A percentile compares a stretch with the other conserved stretches of the same genome.
phyloP scores from a whole-genome alignment of 1,140 invertebrate species.

The Oryctes rhinoceros region DNA sequence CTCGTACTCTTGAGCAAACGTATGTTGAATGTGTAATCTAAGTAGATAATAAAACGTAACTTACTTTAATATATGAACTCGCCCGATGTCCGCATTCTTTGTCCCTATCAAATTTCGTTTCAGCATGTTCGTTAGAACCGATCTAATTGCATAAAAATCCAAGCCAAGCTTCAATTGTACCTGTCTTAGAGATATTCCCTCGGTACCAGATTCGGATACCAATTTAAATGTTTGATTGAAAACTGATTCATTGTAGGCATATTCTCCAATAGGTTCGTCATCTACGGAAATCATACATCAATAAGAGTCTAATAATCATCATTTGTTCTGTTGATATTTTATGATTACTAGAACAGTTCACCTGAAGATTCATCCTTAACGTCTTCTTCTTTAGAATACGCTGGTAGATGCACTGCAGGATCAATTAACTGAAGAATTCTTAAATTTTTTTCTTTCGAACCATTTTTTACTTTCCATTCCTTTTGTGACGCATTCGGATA shows the following conservation, averaged over 20 bases:
- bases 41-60: conserved; percentile 7
- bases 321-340: not conserved
- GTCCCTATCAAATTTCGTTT: conserved; percentile 47
- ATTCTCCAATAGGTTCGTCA: conserved; percentile 39
- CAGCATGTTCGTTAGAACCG: conserved; percentile 47
- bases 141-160: conserved; percentile 47
- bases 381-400: conserved; percentile 62
- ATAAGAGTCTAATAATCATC: no score
- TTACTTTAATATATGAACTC: conserved; percentile 49
- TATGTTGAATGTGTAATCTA: no score
- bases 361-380: conserved; percentile 63
- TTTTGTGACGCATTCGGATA: conserved; percentile 66
- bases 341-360: not conserved
- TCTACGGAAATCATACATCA: conserved; percentile 17
- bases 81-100: conserved; percentile 51
- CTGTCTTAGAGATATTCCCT: conserved; percentile 40
- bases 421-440: conserved; percentile 65
- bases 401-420: conserved; percentile 63
- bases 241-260: not conserved
- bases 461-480: conserved; percentile 66
- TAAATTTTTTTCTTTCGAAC: conserved; percentile 63
- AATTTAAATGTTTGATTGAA: conserved; percentile 39
- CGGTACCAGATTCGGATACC: conserved; percentile 14
- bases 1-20: no score
- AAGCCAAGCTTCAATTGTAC: conserved; percentile 23